phyloP scores from a whole-genome alignment of 2,113 vertebrate genomes.

The Bubo bubo region DNA sequence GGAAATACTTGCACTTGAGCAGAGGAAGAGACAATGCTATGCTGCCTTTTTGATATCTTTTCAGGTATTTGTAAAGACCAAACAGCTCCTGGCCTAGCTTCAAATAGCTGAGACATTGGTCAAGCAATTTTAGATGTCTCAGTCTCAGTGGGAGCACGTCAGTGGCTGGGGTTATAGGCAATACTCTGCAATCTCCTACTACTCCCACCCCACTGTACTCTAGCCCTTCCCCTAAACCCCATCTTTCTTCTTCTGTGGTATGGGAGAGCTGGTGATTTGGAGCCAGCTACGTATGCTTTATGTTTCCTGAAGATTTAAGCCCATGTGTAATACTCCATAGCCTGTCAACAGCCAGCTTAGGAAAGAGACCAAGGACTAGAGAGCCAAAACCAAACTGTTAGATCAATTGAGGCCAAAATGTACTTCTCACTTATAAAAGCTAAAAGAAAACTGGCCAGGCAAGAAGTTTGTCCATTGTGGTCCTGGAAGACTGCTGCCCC shows the following conservation, averaged over 20 bases:
- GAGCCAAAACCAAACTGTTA: slow-evolving; percentile 42
- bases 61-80: background rate
- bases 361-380: slow-evolving; percentile 29
- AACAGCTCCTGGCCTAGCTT: background rate
- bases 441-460: background rate
- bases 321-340: slow-evolving; percentile 21
- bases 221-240: background rate
- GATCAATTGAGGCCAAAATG: slow-evolving; percentile 27
- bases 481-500: background rate
- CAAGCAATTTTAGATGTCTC: background rate
- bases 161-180: background rate
- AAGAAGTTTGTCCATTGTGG: background rate
- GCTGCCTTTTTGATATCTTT: background rate
- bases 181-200: background rate
- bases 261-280: background rate
- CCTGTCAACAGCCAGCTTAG: slow-evolving; percentile 51
- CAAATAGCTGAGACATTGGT: background rate
- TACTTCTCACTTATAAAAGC: slow-evolving; percentile 13
- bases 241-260: slow-evolving; percentile 5
- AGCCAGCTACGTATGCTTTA: slow-evolving; percentile 37
- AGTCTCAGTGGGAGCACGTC: background rate
- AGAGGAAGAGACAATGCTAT: background rate
- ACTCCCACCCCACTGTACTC: background rate
- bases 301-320: slow-evolving; percentile 53
- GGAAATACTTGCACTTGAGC: background rate